Evolutionary conservation across 2,888 invertebrate genomes (phyloP).

Genomic region (Salpingus planirostris): DNA sequence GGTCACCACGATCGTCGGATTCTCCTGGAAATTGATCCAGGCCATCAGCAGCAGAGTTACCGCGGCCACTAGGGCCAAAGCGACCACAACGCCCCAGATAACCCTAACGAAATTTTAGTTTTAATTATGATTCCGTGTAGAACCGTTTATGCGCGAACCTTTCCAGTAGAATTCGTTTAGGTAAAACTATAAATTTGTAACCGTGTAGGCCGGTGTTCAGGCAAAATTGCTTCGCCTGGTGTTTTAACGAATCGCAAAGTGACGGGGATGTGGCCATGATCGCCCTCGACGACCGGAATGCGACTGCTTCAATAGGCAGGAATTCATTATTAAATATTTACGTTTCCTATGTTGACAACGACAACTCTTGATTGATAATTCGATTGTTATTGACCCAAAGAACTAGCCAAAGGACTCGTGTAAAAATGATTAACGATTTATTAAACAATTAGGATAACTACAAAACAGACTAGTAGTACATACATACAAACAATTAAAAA

Average conservation of each 20-base stretch:
- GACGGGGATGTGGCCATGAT: no score
- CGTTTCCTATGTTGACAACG: no score
- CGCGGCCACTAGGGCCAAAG: conserved; percentile 47
- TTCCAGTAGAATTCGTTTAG: conserved; percentile 47
- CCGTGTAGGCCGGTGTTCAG: conserved; percentile 61
- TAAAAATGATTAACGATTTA: no score
- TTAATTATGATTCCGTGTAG: neutral
- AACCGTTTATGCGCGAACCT: conserved; percentile 38
- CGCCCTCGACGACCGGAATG: no score
- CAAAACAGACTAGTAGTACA: no score
- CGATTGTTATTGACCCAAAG: no score
- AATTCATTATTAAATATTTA: no score
- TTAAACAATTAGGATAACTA: no score
- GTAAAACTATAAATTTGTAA: conserved; percentile 57
- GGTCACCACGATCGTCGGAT: conserved; percentile 24
- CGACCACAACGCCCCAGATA: conserved; percentile 50
- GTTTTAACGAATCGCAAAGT: conserved; percentile 16
- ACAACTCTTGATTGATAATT: no score
- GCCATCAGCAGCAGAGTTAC: conserved; percentile 50
- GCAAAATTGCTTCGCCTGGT: conserved; percentile 48
- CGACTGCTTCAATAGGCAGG: no score
- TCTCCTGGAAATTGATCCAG: conserved; percentile 35
- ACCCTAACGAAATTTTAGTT: conserved; percentile 34
- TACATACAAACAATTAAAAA: no score
- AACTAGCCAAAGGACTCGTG: no score